Percentiles rank a stretch among this genome's conserved stretches.
phyloP scores from a whole-genome alignment of 35 echinoderm and acorn worm species.

The Apostichopus californicus region DNA sequence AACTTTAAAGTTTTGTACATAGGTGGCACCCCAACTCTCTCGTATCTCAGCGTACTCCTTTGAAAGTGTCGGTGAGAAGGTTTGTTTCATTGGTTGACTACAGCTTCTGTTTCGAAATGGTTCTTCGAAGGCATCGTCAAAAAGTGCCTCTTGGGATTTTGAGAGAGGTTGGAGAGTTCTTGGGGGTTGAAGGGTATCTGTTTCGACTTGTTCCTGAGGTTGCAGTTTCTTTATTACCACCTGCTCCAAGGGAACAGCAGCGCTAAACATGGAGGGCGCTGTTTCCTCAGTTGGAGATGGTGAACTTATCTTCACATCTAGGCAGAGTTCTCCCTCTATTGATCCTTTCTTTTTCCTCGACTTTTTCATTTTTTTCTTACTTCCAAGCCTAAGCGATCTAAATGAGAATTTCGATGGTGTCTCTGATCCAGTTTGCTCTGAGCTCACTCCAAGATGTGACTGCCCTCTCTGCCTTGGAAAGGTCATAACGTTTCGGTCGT shows the following conservation, averaged over 20 bases:
- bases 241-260: slow-evolving; percentile 22
- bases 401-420: slow-evolving; percentile 1
- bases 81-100: slow-evolving; percentile 26
- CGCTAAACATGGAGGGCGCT: not conserved
- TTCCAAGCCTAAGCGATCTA: slow-evolving; percentile 17
- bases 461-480: slow-evolving; percentile 29
- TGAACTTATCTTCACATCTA: slow-evolving; percentile 39
- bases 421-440: not conserved
- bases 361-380: slow-evolving; percentile 23
- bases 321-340: slow-evolving; percentile 12
- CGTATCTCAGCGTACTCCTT: slow-evolving; percentile 35
- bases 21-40: slow-evolving; percentile 36
- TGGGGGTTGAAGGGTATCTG: not conserved
- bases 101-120: slow-evolving; percentile 43
- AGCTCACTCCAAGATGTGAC: not conserved
- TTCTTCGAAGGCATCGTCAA: slow-evolving; percentile 26
- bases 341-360: slow-evolving; percentile 15
- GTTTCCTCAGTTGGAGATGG: slow-evolving; percentile 7
- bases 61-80: slow-evolving; percentile 24
- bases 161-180: slow-evolving; percentile 4
- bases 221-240: not conserved
- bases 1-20: slow-evolving; percentile 13
- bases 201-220: not conserved
- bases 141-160: slow-evolving; percentile 24
- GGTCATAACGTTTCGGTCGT: not conserved